A percentile compares a stretch with the other conserved stretches of the same genome.
phyloP scores from a whole-genome alignment of 2,888 invertebrate species.

The Liodrosophila aerea region DNA sequence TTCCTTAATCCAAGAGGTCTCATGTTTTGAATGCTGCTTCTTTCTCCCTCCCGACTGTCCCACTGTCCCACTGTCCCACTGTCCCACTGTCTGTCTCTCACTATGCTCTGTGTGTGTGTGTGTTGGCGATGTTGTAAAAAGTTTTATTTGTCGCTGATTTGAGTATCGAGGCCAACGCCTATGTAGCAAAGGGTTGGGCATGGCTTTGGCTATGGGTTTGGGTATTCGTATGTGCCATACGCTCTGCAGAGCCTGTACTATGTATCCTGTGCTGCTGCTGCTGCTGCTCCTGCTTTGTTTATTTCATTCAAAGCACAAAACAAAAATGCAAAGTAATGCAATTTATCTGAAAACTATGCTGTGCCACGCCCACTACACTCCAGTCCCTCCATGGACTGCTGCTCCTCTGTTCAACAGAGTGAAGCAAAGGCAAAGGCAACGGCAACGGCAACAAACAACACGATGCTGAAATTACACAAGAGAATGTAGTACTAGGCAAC shows the following conservation, averaged over 20 bases:
- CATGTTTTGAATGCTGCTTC: slow-evolving; percentile 44
- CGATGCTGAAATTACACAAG: slow-evolving; percentile 41
- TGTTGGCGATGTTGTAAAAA: slow-evolving; percentile 57
- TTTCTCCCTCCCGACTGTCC: neutral
- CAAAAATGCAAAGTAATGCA: slow-evolving; percentile 67
- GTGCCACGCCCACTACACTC: slow-evolving; percentile 33
- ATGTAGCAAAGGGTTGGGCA: slow-evolving; percentile 18
- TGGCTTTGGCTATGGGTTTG: neutral
- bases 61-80: neutral
- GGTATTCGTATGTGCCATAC: slow-evolving; percentile 31
- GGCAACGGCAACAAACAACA: slow-evolving; percentile 29
- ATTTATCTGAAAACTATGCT: slow-evolving; percentile 69
- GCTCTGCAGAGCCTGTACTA: neutral
- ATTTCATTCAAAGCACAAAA: slow-evolving; percentile 59
- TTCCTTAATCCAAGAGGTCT: slow-evolving; percentile 54
- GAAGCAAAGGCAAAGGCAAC: slow-evolving; percentile 20
- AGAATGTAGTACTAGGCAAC: slow-evolving; percentile 28
- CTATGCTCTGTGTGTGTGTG: slow-evolving; percentile 20
- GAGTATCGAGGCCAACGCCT: slow-evolving; percentile 63
- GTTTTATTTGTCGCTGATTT: slow-evolving; percentile 70
- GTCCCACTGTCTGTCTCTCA: neutral
- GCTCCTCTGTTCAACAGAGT: slow-evolving; percentile 22
- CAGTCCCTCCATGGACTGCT: slow-evolving; percentile 1
- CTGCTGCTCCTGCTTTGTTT: slow-evolving; percentile 34
- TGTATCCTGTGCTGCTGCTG: neutral